Base-by-base conservation (phyloP, 2,113 vertebrate species). In the Sorex fumeus region DNA sequence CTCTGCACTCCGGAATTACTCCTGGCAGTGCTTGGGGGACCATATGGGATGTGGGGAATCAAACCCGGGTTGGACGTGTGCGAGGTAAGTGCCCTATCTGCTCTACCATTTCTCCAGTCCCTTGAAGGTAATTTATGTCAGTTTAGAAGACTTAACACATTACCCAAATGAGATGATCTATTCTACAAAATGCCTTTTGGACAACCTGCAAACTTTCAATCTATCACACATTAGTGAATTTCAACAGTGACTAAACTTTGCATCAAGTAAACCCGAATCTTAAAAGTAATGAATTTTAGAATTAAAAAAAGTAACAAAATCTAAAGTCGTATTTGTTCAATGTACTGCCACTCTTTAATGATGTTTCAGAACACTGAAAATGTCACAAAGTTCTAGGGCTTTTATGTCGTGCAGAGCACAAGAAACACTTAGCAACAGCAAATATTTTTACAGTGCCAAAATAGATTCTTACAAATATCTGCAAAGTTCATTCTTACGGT, bases 391-490 rank as follows among this genome's bases (percentile, higher is more conserved):
- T 66, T 64, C 43, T 43, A 72, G 47, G 69, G 2, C 28, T 87
- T 88, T 84, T 64, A 85, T 93, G 93, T 95, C 86, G 83, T 70
- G 92, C 43, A 88, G 43, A 50, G 76, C 57, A 93, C 66, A 95
- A 96, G 90, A 97, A 78, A 90, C 76, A 96, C 88, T 94, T 96
- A 91, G 45, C 84, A 97, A 94, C 88, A 95, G 94, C 96, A 94
- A 90, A 27, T 92, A 95, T 94, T 95, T 95, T 82, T 75, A 94
- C 25, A 84, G 40, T 4, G 81, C n/a, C 71, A 86, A 97, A 96
- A 97, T 40, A 95, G 74, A 0, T 95, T 90, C 93, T 96, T 97
- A 97, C 94, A 96, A 95, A 96, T 94, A 96, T 90, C 91, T 66
- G 64, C 64, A 66, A 30, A 66, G 64, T 30, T 66, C 43, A 95